Base-by-base conservation (phyloP, 1,140 invertebrate genomes). In the Lasioglossum albipes region DNA sequence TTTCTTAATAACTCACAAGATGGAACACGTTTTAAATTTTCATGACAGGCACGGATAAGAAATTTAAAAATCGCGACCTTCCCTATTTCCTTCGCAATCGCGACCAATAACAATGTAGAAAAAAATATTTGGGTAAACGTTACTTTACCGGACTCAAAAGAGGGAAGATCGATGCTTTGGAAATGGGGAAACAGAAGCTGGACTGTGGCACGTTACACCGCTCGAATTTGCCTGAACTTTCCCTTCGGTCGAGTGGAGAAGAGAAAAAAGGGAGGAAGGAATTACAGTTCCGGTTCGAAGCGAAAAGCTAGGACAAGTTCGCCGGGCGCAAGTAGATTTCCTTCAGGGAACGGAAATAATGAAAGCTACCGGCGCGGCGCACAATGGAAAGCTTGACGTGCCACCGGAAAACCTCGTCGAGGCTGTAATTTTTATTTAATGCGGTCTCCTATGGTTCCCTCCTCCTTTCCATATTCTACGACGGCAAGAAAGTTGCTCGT, bases 401-500 rank as follows among this genome's bases (percentile, higher is more conserved):
- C 20, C 22, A 67, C 41, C 54, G 54, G 67, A 61, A 70, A 69
- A 76, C 69, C 66, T 70, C 52, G 70, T 36, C 45, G 36, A 59
- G 41, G 18, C 54, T 70, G 75, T 76, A 76, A 76, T 76, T 76
- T 76, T 76, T 76, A 69, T 76, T 76, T 76, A 76, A 70, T 67
- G 13, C 31, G 36, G 5, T n/a, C n/a, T 52, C 4, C 49, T 49
- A 2, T 41, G 18, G 12, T 49, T 10, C 59, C 36, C 36, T 36
- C 36, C 59, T 36, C 7, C 31, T 9, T 57, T 12, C 18, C 62
- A 36, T 16, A 20, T 27, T 65, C n/a, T 52, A n/a, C 5, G 3
- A 1, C 16, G 3, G 9, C 7, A 45, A 76, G 52, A 20, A 76
- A 76, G 65, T 70, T 76, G 54, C 68, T 69, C 75, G 52, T 76